Evolutionary conservation across 2,888 invertebrate genomes (phyloP).

Genomic region (Aphidius colemani): DNA sequence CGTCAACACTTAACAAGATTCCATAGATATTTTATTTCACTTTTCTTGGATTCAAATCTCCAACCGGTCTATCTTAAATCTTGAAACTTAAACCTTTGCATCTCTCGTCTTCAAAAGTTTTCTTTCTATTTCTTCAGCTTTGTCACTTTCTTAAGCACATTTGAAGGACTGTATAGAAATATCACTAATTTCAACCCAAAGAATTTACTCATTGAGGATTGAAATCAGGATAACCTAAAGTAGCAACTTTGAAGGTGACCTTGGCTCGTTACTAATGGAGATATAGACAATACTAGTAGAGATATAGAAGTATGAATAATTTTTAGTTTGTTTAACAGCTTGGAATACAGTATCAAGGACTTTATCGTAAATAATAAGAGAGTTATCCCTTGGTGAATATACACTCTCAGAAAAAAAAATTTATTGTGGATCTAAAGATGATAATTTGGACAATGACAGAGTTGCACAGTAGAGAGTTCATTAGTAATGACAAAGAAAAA

Average conservation of each 20-base stretch:
- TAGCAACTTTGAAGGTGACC: conserved; percentile 61
- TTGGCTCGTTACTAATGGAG: too few species aligned
- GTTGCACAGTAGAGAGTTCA: too few species aligned
- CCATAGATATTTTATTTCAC: conserved; percentile 49
- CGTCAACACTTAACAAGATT: conserved; percentile 52
- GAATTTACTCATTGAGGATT: conserved; percentile 19
- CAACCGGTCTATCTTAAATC: conserved; percentile 52
- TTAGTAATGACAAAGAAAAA: too few species aligned
- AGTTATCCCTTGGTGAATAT: conserved; percentile 44
- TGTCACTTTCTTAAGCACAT: conserved; percentile 9
- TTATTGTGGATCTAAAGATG: too few species aligned
- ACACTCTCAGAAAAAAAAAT: too few species aligned
- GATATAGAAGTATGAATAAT: conserved; percentile 5
- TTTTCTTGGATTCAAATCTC: conserved; percentile 47
- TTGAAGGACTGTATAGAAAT: conserved; percentile 22
- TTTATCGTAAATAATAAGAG: conserved; percentile 57
- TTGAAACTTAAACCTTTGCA: too few species aligned
- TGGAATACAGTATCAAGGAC: conserved; percentile 34
- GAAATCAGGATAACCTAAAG: conserved; percentile 44
- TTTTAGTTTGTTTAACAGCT: conserved; percentile 13
- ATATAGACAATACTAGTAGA: too few species aligned
- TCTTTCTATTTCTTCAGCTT: conserved; percentile 27
- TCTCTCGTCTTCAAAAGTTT: conserved; percentile 32
- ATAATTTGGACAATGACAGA: too few species aligned
- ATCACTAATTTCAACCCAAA: conserved; percentile 11